phyloP scores from a whole-genome alignment of 2,888 invertebrate genomes.

The Agrochola litura region DNA sequence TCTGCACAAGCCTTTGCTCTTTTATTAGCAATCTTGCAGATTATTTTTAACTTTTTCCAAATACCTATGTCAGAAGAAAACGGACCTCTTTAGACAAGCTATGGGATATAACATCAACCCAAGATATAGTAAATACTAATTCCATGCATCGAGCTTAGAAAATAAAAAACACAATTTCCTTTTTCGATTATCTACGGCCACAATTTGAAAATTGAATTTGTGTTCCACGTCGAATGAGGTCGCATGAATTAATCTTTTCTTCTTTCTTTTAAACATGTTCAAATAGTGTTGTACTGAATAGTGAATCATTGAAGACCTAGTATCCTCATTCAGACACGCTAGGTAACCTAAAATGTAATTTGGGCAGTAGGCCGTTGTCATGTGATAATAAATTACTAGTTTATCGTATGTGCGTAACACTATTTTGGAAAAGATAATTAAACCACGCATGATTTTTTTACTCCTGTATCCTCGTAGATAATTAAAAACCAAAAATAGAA shows the following conservation, averaged over 20 bases:
- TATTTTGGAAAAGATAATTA: constrained; percentile 16
- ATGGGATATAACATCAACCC: too few relatives aligned
- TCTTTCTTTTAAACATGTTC: constrained; percentile 12
- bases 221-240: constrained; percentile 16
- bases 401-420: constrained; percentile 15
- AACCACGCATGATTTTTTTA: not conserved
- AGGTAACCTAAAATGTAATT: constrained; percentile 44
- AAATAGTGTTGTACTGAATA: constrained; percentile 31
- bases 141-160: not conserved
- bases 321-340: constrained; percentile 33
- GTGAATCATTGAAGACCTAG: constrained; percentile 39
- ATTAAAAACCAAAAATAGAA: not conserved
- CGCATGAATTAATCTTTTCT: constrained; percentile 9
- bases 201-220: constrained; percentile 13
- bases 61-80: not conserved
- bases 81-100: not conserved
- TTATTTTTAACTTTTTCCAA: not conserved
- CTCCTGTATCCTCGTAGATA: not conserved
- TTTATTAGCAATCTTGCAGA: too few relatives aligned
- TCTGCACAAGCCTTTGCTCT: too few relatives aligned
- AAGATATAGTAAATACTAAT: not conserved
- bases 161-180: not conserved
- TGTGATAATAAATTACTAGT: constrained; percentile 29
- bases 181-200: not conserved
- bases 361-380: constrained; percentile 44